These are phyloP conservation scores for Bombus fervidus DNA, from an alignment of 1,140 invertebrate genomes.

Conservation along the genomic window DNA sequence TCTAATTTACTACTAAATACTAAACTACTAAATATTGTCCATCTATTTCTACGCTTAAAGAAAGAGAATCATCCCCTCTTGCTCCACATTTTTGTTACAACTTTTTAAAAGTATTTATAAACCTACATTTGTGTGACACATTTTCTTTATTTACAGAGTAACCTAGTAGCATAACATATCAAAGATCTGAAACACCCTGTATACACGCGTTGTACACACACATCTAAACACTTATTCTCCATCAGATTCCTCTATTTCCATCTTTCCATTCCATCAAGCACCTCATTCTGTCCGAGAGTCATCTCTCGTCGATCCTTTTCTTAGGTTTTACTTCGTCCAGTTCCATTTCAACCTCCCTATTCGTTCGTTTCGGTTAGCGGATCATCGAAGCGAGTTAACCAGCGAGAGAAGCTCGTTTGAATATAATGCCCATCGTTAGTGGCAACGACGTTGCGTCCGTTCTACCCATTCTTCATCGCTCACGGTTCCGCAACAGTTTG, in stretches of 20 bases:
- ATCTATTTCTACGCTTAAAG: too few species aligned
- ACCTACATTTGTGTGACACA: too few species aligned
- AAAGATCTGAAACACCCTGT: neutral
- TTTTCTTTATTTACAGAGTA: too few species aligned
- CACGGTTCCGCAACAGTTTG: constrained; percentile 63
- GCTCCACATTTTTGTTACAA: too few species aligned
- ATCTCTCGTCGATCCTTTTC: neutral
- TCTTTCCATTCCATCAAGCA: neutral
- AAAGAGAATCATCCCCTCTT: too few species aligned
- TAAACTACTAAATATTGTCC: too few species aligned
- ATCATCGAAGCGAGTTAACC: constrained; percentile 43
- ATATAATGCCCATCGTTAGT: constrained; percentile 61
- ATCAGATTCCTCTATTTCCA: neutral
- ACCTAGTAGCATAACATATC: too few species aligned
- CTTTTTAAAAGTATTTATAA: too few species aligned
- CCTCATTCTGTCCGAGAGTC: neutral
- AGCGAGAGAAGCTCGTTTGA: constrained; percentile 50
- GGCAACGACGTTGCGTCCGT: constrained; percentile 8
- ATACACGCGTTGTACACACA: neutral
- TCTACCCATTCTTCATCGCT: constrained; percentile 34
- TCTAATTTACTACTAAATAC: too few species aligned
- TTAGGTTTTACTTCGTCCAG: neutral
- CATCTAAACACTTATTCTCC: neutral
- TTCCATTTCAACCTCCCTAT: neutral
- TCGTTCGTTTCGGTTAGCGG: neutral